These are phyloP conservation scores for Leistus spinibarbis DNA, from an alignment of 2,888 invertebrate genomes.

Conservation along the genomic window DNA sequence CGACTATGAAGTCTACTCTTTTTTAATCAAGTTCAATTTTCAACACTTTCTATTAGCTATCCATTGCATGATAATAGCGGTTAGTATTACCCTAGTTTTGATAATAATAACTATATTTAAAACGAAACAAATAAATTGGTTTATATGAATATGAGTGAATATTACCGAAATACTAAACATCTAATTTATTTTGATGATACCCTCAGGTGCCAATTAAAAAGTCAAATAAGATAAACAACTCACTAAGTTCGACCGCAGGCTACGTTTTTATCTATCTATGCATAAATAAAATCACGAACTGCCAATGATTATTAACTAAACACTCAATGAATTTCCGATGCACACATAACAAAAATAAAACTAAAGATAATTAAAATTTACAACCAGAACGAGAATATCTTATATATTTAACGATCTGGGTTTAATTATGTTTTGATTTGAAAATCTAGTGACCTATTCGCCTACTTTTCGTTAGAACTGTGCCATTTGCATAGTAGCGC, in stretches of 20 bases:
- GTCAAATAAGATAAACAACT: neutral
- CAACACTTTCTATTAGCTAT: no score
- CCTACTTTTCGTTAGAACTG: constrained; percentile 21
- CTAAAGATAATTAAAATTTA: neutral
- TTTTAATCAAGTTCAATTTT: no score
- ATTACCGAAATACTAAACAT: neutral
- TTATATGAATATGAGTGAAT: no score
- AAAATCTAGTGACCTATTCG: constrained; percentile 20
- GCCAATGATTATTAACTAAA: neutral
- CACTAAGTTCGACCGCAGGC: neutral
- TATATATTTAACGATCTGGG: neutral
- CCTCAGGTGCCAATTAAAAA: neutral
- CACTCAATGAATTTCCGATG: neutral
- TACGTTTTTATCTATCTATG: neutral
- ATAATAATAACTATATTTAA: no score
- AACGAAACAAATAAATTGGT: no score
- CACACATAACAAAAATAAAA: neutral
- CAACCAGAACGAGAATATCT: neutral
- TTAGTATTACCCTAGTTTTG: no score
- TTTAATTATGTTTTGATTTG: constrained; percentile 10
- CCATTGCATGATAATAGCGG: no score
- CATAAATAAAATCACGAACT: neutral
- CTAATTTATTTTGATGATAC: neutral
- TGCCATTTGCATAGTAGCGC: constrained; percentile 6
- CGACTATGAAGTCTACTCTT: no score